Base-by-base conservation (phyloP, 1,140 invertebrate genomes). In the Eulimnadia texana region DNA sequence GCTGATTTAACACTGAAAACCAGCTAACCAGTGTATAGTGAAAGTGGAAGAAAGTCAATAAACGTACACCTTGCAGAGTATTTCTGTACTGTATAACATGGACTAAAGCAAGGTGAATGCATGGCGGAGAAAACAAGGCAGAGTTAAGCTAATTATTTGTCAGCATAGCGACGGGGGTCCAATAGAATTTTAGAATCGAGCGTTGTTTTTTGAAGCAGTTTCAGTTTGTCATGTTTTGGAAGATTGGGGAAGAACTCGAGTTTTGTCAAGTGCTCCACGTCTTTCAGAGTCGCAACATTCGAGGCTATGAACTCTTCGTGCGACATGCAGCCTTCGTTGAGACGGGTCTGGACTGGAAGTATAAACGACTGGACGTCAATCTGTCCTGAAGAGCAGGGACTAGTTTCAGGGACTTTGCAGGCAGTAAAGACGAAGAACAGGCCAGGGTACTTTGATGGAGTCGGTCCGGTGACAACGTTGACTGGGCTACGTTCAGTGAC, bases 161-260 rank as follows among this genome's bases (percentile, higher is more conserved):
- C 16, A 6, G 16, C 6, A 42, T 16, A 16, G 16, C 33, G 6
- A 42, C 6, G 33, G 6, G 33, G 52, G 25, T 61, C 60, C 2
- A 61, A 22, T 25, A 61, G 22, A 27, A 61, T 27, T 13, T 22
- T 19, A 10, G 60, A 61, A 3, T 19, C 60, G 6, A 54, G 25
- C 6, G 60, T 52, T 20, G 60, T 61, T 61, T 51, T 52, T 3
- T 28, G 22, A 16, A 54, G 19, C 29, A 61, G 23, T 2, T 23
- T 52, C 50, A 54, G 28, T 33, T 61, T 61, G 22, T 64, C 58
- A 28, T 50, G 49, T n/a, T 58, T 50, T 1, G 27, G 3, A 16
- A 65, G 50, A 3, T 52, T 58, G 9, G 64, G 63, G 55, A 56
- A 65, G 59, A 65, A 64, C 16, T 42, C 22, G 19, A 64, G 52